Base-by-base conservation (phyloP, 2,797 vertebrate species). In the Prunella strophiata region DNA sequence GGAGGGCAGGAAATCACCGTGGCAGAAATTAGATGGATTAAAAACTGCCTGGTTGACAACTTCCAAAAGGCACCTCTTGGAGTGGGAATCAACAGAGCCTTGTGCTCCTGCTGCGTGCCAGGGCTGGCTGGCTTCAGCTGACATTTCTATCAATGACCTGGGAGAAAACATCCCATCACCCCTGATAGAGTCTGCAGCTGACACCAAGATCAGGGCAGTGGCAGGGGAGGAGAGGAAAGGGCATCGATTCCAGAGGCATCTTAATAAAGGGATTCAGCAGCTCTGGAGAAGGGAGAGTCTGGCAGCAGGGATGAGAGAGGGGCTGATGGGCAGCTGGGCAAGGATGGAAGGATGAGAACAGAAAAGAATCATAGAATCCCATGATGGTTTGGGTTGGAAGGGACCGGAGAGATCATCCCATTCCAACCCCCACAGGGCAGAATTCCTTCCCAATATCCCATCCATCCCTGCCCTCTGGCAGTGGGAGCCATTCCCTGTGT, bases 91-190 rank as follows among this genome's bases (percentile, higher is more conserved):
- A 40, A 19, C 29, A 7, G 65, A 38, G 59, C 3, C 51, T 20
- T 47, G 30, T 26, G 61, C 76, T 90, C 57, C 83, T 0, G 10
- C 59, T 74, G 85, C 3, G 40, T 45, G 72, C 15, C 34, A 42
- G 58, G 83, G 20, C 21, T 0, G 8, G 30, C 34, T 17, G 62
- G 59, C 78, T 47, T 13, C 87, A 3, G 29, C 87, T 78, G 94
- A 87, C 83, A 52, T 90, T 90, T 95, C 84, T 59, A 87, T 95
- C 90, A 52, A 32, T 58, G 89, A 77, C 79, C 85, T 93, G 91
- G 85, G 67, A 88, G 90, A 80, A 88, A 90, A 81, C 71, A 73
- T 72, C 90, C 55, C 63, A 1, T 59, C 62, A 42, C 11, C 70
- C 51, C 67, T 79, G 86, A 92, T 38, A 72, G 85, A 90, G 93